phyloP scores from a whole-genome alignment of 1,140 invertebrate genomes.

The Pristionchus pacificus region DNA sequence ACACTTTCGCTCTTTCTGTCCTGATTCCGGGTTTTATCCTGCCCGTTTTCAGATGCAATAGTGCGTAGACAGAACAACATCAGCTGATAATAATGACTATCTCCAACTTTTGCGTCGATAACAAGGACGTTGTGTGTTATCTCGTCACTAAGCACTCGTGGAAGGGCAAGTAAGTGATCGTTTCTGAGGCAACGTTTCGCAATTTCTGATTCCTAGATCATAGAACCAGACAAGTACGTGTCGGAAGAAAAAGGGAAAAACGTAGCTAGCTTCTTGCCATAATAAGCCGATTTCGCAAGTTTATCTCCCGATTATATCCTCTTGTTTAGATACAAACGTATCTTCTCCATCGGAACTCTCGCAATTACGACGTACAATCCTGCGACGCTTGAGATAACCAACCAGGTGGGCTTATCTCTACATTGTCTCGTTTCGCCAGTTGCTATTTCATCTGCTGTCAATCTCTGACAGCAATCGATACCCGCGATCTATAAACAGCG shows the following conservation, averaged over 20 bases:
- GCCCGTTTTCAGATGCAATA: not conserved
- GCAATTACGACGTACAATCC: conserved; percentile 97
- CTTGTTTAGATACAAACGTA: conserved; percentile 81
- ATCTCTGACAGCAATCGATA: too few species aligned
- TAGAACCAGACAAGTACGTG: not conserved
- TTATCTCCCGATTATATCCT: too few species aligned
- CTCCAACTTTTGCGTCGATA: conserved; percentile 33
- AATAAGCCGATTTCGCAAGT: not conserved
- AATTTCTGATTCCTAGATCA: too few species aligned
- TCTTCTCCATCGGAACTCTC: conserved; percentile 89
- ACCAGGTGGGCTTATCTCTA: too few species aligned
- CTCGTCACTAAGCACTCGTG: conserved; percentile 89
- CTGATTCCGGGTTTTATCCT: too few species aligned
- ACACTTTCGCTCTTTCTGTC: too few species aligned
- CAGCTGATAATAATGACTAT: too few species aligned
- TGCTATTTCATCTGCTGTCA: too few species aligned
- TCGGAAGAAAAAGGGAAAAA: conserved; percentile 18
- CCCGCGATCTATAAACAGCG: too few species aligned
- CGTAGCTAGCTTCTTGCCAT: not conserved
- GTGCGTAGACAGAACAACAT: not conserved
- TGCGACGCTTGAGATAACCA: conserved; percentile 85
- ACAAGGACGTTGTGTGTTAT: conserved; percentile 73
- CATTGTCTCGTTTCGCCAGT: too few species aligned
- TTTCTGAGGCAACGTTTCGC: too few species aligned
- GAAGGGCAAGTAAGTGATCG: conserved; percentile 80